phyloP scores from a whole-genome alignment of 2,888 invertebrate genomes.

The Eretmocerus hayati region DNA sequence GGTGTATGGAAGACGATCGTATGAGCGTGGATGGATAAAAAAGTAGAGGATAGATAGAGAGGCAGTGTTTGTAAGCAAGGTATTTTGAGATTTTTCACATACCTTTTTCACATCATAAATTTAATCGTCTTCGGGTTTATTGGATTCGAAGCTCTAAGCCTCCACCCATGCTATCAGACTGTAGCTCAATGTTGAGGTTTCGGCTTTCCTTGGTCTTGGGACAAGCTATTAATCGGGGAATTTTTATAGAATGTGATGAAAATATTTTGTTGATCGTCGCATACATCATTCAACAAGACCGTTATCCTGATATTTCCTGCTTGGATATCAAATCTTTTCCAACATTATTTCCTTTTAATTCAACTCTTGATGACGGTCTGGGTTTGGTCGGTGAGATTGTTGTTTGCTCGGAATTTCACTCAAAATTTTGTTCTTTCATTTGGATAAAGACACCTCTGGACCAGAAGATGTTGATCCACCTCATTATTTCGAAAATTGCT shows the following conservation, averaged over 20 bases:
- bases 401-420: too few relatives aligned
- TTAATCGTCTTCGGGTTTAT: conserved; percentile 43
- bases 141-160: conserved; percentile 34
- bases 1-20: background rate
- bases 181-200: conserved; percentile 6
- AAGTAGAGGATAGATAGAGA: background rate
- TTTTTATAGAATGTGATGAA: conserved; percentile 41
- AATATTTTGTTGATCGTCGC: conserved; percentile 29
- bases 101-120: conserved; percentile 42
- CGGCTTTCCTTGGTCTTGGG: conserved; percentile 18
- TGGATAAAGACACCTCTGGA: too few relatives aligned
- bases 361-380: too few relatives aligned
- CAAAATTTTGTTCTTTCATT: too few relatives aligned
- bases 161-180: conserved; percentile 2
- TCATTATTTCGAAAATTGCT: too few relatives aligned
- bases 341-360: too few relatives aligned
- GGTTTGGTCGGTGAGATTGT: too few relatives aligned
- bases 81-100: conserved; percentile 29
- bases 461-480: too few relatives aligned
- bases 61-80: background rate
- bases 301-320: background rate
- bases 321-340: too few relatives aligned
- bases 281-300: conserved; percentile 8
- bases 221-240: conserved; percentile 39
- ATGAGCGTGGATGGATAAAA: background rate